Percentiles rank a stretch among this genome's conserved stretches.
These are phyloP conservation scores for Nannobrachium achirus DNA, from an alignment of 2,113 vertebrate genomes.

Conservation along the genomic window DNA sequence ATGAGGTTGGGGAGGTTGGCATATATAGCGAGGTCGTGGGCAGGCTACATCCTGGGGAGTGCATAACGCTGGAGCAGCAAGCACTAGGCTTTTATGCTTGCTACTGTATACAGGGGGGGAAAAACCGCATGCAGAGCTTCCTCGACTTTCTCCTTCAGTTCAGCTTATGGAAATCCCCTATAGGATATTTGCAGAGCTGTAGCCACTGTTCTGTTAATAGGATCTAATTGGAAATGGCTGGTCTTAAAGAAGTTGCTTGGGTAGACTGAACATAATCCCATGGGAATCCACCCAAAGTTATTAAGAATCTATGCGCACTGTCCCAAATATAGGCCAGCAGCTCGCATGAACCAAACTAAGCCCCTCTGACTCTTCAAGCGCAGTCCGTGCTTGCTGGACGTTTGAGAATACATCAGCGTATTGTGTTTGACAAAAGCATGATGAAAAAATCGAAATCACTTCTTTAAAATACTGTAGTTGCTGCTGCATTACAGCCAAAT, in stretches of 20 bases:
- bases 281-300: constrained; percentile 63
- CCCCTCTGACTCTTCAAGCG: constrained; percentile 27
- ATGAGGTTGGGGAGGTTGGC: constrained; percentile 9
- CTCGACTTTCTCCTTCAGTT: constrained; percentile 40
- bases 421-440: constrained; percentile 15
- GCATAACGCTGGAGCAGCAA: neutral
- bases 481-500: neutral
- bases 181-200: constrained; percentile 55
- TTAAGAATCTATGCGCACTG: constrained; percentile 55
- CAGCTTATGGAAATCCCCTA: constrained; percentile 59
- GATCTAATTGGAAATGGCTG: constrained; percentile 69
- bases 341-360: constrained; percentile 58
- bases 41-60: neutral
- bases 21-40: neutral
- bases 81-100: too few species aligned
- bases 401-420: constrained; percentile 35
- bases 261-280: constrained; percentile 66
- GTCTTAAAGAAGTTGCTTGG: constrained; percentile 62
- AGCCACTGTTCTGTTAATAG: constrained; percentile 68
- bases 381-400: constrained; percentile 16
- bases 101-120: constrained; percentile 11
- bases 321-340: constrained; percentile 55
- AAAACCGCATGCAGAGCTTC: constrained; percentile 22
- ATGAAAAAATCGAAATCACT: neutral
- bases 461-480: neutral